Evolutionary conservation across 2,888 invertebrate species (phyloP).

Genomic region (Chrysopilus asiliformis): DNA sequence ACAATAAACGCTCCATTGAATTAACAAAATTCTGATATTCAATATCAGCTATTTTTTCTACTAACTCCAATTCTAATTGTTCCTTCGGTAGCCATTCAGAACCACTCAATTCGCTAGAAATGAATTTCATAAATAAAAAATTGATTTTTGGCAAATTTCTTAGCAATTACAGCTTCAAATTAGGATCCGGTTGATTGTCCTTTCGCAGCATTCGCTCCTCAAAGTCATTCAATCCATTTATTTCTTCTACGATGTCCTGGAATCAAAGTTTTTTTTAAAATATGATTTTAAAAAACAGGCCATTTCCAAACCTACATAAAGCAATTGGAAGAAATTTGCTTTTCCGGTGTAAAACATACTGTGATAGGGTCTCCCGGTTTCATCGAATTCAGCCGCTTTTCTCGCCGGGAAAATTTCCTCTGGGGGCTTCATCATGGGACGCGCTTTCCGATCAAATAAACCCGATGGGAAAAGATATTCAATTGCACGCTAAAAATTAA

Average conservation of each 20-base stretch:
- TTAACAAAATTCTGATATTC: slow-evolving; percentile 60
- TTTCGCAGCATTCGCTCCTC: slow-evolving; percentile 57
- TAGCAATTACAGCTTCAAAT: slow-evolving; percentile 41
- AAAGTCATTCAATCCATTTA: slow-evolving; percentile 50
- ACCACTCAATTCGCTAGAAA: slow-evolving; percentile 40
- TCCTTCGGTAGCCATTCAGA: slow-evolving; percentile 53
- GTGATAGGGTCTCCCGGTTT: slow-evolving; percentile 80
- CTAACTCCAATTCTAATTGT: slow-evolving; percentile 47
- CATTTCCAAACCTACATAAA: slow-evolving; percentile 50
- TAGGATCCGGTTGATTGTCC: slow-evolving; percentile 46
- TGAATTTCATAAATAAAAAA: too few species aligned
- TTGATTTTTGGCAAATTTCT: neutral
- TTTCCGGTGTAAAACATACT: slow-evolving; percentile 82
- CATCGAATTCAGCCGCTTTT: slow-evolving; percentile 84
- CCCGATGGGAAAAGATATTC: slow-evolving; percentile 94
- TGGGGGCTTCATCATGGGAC: slow-evolving; percentile 84
- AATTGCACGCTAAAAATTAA: slow-evolving; percentile 58
- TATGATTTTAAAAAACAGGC: neutral
- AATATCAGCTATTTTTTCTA: slow-evolving; percentile 52
- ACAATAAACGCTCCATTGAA: slow-evolving; percentile 55
- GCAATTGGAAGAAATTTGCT: slow-evolving; percentile 68
- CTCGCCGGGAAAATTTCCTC: slow-evolving; percentile 69
- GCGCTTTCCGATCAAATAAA: slow-evolving; percentile 66
- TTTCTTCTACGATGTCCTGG: slow-evolving; percentile 54
- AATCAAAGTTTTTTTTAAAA: slow-evolving; percentile 13